These are phyloP conservation scores for Sialia sialis DNA, from an alignment of 2,113 vertebrate species.

Conservation along the genomic window DNA sequence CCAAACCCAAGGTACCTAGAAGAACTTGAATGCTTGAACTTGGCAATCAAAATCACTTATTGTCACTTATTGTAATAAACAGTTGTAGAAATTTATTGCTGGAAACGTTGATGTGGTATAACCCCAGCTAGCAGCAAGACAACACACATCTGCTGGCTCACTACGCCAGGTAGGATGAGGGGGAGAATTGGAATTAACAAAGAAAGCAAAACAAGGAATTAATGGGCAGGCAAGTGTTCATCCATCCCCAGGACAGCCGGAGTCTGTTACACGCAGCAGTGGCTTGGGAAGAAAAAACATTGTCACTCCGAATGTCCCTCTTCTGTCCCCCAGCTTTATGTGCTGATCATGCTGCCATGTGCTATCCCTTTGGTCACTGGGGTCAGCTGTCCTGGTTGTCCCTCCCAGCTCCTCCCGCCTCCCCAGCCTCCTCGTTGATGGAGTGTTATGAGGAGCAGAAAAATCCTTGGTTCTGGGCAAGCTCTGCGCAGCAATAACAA, in stretches of 20 bases:
- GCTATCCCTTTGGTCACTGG: not conserved
- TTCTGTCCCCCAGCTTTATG: not conserved
- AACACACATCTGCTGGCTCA: not conserved
- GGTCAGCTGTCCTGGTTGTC: not conserved
- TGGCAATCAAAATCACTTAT: not conserved
- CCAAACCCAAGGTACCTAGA: not conserved
- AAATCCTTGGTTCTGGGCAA: not conserved
- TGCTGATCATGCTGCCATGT: not conserved
- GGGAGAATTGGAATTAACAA: not conserved
- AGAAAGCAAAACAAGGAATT: not conserved
- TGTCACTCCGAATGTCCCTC: not conserved
- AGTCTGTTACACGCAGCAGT: not conserved
- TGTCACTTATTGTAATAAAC: not conserved
- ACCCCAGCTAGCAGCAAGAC: not conserved
- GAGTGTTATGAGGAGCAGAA: not conserved
- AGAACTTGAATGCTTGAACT: not conserved
- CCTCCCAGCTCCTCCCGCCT: not conserved
- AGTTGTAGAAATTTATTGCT: not conserved
- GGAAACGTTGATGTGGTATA: not conserved
- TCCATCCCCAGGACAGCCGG: accelerated
- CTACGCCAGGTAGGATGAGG: not conserved
- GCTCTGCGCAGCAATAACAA: not conserved
- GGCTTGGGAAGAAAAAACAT: not conserved
- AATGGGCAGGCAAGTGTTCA: not conserved
- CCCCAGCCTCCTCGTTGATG: accelerated